These are phyloP conservation scores for Sylvicola cinctus DNA, from an alignment of 2,888 invertebrate species.

Conservation along the genomic window DNA sequence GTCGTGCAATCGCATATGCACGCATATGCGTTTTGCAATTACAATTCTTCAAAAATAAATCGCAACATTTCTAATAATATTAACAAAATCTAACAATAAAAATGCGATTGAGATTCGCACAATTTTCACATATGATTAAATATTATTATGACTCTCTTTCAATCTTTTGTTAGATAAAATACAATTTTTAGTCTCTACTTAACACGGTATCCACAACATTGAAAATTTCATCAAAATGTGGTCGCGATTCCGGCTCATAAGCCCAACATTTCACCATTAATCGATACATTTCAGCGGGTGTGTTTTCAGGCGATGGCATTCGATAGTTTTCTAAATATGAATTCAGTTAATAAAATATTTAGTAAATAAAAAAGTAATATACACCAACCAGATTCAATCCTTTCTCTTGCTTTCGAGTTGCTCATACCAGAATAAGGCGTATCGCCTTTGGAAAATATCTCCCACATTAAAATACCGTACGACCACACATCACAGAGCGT, in stretches of 20 bases:
- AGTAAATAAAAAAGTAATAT: conserved; percentile 7
- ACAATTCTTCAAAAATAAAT: too few relatives aligned
- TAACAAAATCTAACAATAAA: too few relatives aligned
- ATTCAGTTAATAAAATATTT: background rate
- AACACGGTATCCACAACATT: conserved; percentile 58
- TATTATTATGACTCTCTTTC: too few relatives aligned
- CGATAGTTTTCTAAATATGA: conserved; percentile 48
- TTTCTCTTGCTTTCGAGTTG: conserved; percentile 82
- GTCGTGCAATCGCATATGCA: too few relatives aligned
- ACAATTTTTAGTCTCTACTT: too few relatives aligned
- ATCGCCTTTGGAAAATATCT: conserved; percentile 83
- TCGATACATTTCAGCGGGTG: conserved; percentile 73
- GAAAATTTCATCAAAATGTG: conserved; percentile 79
- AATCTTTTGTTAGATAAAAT: too few relatives aligned
- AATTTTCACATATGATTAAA: too few relatives aligned
- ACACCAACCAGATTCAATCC: conserved; percentile 66
- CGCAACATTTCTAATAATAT: too few relatives aligned
- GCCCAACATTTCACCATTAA: conserved; percentile 90
- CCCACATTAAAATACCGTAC: conserved; percentile 90
- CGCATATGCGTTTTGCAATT: too few relatives aligned
- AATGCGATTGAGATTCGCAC: too few relatives aligned
- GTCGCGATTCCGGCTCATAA: conserved; percentile 75
- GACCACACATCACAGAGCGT: conserved; percentile 94
- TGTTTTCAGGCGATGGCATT: conserved; percentile 79
- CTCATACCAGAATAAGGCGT: conserved; percentile 88